These are phyloP conservation scores for Melanocharis versteri DNA, from an alignment of 2,113 vertebrate genomes.

Conservation along the genomic window DNA sequence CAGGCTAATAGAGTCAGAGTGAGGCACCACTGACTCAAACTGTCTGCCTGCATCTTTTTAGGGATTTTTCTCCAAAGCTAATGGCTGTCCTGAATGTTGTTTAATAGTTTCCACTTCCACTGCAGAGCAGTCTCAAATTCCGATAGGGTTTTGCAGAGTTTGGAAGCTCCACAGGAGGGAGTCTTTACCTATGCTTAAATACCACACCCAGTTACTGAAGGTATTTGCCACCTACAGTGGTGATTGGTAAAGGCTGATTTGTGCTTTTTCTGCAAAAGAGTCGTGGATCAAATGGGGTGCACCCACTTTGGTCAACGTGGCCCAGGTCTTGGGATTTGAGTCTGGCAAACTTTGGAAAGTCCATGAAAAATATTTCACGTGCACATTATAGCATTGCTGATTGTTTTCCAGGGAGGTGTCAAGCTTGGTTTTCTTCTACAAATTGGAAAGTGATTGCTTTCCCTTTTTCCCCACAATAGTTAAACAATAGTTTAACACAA, in stretches of 20 bases:
- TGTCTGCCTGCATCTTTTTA: not conserved
- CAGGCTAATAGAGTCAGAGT: not conserved
- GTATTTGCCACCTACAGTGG: not conserved
- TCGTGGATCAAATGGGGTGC: not conserved
- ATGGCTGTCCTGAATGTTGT: not conserved
- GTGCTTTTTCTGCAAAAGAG: not conserved
- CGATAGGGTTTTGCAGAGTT: not conserved
- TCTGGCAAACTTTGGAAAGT: not conserved
- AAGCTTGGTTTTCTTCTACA: not conserved
- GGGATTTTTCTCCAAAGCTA: not conserved
- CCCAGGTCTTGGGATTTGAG: not conserved
- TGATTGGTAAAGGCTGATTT: not conserved
- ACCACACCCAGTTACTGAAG: not conserved
- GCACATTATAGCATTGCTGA: not conserved
- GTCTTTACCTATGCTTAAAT: conserved; percentile 27
- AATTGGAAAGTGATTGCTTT: not conserved
- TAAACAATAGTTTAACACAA: no score
- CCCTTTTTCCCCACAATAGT: no score
- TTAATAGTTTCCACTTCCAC: not conserved
- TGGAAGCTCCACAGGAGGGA: conserved; percentile 50
- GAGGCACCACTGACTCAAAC: not conserved
- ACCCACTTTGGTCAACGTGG: not conserved
- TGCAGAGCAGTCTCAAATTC: not conserved
- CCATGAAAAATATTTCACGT: not conserved
- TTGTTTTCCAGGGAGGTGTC: not conserved